Evolutionary conservation across 2,888 invertebrate species (phyloP).

Genomic region (Apantesis nais): DNA sequence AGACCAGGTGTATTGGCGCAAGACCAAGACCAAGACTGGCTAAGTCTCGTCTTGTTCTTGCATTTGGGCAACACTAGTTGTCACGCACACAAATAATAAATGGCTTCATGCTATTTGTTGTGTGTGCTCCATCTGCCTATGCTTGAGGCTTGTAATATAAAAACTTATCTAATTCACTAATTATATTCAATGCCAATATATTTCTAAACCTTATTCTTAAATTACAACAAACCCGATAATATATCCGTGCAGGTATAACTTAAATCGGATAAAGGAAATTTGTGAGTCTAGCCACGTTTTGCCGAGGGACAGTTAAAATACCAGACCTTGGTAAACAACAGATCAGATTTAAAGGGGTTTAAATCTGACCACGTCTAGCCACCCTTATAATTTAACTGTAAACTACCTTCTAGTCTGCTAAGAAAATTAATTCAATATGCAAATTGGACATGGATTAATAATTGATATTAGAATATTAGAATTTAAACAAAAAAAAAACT

Average conservation of each 20-base stretch:
- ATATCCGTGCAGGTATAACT: not conserved
- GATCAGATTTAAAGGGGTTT: constrained; percentile 17
- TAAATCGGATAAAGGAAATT: constrained; percentile 29
- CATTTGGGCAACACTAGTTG: no score
- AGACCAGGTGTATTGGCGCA: no score
- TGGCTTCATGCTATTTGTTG: no score
- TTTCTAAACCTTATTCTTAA: not conserved
- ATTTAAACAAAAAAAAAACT: not conserved
- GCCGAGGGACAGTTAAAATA: constrained; percentile 33
- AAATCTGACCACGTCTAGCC: constrained; percentile 18
- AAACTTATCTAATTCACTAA: not conserved
- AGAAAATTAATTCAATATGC: constrained; percentile 29
- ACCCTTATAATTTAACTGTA: constrained; percentile 19
- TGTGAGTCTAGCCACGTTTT: constrained; percentile 38
- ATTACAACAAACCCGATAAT: not conserved
- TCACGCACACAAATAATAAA: no score
- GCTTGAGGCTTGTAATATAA: no score
- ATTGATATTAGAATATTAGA: not conserved
- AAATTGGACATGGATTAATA: not conserved
- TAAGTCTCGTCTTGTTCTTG: no score
- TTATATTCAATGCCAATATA: not conserved
- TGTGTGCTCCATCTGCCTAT: no score
- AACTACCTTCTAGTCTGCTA: constrained; percentile 24
- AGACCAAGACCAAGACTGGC: no score
- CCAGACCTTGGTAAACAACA: constrained; percentile 26